Evolutionary conservation across 2,113 vertebrate genomes (phyloP), one percentile per base, ranked within the genome.

Genomic region (Aythya baeri): DNA sequence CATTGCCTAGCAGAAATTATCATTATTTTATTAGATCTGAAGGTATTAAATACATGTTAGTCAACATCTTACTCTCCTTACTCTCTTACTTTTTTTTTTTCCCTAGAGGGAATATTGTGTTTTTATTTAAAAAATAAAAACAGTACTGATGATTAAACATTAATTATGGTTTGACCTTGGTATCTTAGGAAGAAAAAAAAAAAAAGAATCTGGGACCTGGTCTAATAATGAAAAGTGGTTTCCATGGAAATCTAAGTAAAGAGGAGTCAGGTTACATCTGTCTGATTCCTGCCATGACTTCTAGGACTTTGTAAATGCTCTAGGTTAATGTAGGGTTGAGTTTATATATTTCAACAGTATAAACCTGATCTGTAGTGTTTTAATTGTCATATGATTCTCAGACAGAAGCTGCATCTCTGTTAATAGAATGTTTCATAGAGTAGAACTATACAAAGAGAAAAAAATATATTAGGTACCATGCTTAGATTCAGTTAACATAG

Each of bases 211-310:
- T 86, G 22, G 21, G 57, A 89, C 49, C 67, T 41, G 44, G 13
- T 78, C 68, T 93, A 80, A n/a, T 77, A 95, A 81, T 50, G 34
- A 87, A 85, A 96, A 92, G 34, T 74, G 20, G 68, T 93, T 97
- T 96, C 88, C 81, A 95, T 86, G 65, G 83, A 96, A 95, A 96
- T 96, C 26, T 79, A 93, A 72, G 89, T 72, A 87, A 93, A 94
- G 25, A 82, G 17, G 57, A 95, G 58, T 88, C 46, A 84, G 58
- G 75, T 95, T 95, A 72, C 29, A 38, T 93, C 50, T 89, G 31
- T 87, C 75, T 96, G 91, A 96, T 92, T 91, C 78, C 65, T 95
- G 20, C 65, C 86, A 62, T 89, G 83, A 80, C 81, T 95, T 90
- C 62, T 82, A 94, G 80, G 80, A 87, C 55, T 88, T 88, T 57